phyloP scores from a whole-genome alignment of 2,113 vertebrate species.

The Papio anubis region DNA sequence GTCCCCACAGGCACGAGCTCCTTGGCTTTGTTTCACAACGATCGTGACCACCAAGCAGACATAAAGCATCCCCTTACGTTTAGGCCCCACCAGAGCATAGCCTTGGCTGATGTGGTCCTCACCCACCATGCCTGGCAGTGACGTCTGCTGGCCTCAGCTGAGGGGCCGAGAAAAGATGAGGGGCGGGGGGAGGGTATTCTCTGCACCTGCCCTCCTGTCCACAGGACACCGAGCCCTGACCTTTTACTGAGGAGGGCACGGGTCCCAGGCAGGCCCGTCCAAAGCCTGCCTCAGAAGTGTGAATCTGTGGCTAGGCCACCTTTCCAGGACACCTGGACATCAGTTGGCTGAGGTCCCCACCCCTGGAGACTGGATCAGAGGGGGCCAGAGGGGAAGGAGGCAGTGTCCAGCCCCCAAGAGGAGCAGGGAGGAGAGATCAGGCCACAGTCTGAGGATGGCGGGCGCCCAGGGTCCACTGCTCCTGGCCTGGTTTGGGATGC shows the following conservation, averaged over 20 bases:
- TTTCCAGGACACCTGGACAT: neutral
- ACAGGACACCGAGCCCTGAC: neutral
- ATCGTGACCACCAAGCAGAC: no score
- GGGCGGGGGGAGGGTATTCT: neutral
- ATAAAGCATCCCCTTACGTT: no score
- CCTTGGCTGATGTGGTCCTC: no score
- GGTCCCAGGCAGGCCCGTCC: neutral
- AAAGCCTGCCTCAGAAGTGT: neutral
- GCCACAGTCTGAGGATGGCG: neutral
- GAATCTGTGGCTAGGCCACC: neutral
- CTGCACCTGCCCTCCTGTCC: neutral
- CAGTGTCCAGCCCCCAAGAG: neutral
- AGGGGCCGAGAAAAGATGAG: neutral
- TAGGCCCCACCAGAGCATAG: no score
- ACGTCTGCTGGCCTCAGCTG: no score
- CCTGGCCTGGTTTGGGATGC: neutral
- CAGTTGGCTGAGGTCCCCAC: neutral
- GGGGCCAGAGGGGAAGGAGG: neutral
- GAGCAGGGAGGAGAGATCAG: neutral
- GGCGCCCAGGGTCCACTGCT: no score
- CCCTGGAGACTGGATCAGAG: neutral
- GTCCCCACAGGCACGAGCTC: no score
- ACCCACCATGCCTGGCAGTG: no score
- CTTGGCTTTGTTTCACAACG: no score
- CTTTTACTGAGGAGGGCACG: neutral